A percentile compares a stretch with the other conserved stretches of the same genome.
Conservation (phyloP, 2,797 vertebrate species). For the Clarias fuscus region DNA sequence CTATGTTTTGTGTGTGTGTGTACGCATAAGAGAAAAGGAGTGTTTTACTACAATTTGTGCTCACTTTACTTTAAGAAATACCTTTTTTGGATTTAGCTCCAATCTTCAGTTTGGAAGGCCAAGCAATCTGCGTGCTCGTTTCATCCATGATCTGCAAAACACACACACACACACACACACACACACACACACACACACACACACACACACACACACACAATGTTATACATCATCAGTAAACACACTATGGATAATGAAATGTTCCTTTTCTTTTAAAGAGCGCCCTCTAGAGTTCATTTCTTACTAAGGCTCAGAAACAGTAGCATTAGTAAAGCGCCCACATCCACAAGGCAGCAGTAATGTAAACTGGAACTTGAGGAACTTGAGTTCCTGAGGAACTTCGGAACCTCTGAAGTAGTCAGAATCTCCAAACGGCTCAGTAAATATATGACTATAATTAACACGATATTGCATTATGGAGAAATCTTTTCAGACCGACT, state of each 20-base stretch:
- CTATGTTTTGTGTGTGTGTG: constrained; percentile 1
- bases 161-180: constrained; percentile 19
- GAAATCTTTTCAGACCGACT: too few relatives aligned
- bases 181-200: too few relatives aligned
- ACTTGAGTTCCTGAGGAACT: too few relatives aligned
- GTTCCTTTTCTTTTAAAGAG: background rate
- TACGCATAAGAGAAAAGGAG: background rate
- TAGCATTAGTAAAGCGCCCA: background rate
- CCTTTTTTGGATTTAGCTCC: constrained; percentile 85
- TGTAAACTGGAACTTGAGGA: background rate
- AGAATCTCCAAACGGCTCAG: background rate
- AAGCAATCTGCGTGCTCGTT: constrained; percentile 81
- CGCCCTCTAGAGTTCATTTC: background rate
- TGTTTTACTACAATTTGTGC: background rate
- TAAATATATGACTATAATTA: too few relatives aligned
- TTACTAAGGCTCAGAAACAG: background rate
- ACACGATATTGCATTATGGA: too few relatives aligned
- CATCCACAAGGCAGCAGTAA: background rate
- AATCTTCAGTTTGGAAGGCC: constrained; percentile 83
- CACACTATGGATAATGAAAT: background rate
- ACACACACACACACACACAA: too few relatives aligned
- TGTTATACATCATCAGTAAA: background rate
- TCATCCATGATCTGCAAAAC: constrained; percentile 79
- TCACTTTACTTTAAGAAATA: constrained; percentile 43
- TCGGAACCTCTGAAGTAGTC: background rate